Percentiles rank a stretch among this genome's conserved stretches.
Evolutionary conservation across 2,888 invertebrate genomes (phyloP).

Genomic region (Drosophila melanosoma): DNA sequence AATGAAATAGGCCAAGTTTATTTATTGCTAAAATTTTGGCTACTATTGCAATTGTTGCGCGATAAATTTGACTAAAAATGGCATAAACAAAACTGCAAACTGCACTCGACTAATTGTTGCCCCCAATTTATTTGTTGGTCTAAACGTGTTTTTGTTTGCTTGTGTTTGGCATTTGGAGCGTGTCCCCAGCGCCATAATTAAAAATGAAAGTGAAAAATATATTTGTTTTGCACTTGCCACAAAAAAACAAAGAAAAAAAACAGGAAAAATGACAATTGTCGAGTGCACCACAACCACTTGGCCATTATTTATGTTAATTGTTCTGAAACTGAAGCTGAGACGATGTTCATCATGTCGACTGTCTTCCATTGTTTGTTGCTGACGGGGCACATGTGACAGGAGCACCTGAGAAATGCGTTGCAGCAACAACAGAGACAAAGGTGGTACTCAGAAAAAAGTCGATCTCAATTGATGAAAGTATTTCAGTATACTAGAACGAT

Average conservation of each 20-base stretch:
- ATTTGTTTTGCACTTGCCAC: slow-evolving; percentile 59
- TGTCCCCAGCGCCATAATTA: slow-evolving; percentile 65
- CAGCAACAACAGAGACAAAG: slow-evolving; percentile 1
- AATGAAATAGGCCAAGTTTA: not conserved
- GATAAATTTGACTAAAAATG: not conserved
- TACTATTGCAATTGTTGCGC: not conserved
- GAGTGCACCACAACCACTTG: slow-evolving; percentile 56
- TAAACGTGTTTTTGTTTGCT: slow-evolving; percentile 25
- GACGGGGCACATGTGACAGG: slow-evolving; percentile 54
- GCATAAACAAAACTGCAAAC: not conserved
- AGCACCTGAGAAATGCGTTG: slow-evolving; percentile 41
- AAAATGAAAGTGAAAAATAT: slow-evolving; percentile 68
- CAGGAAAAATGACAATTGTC: slow-evolving; percentile 9
- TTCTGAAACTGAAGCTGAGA: slow-evolving; percentile 54
- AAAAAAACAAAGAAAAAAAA: slow-evolving; percentile 19
- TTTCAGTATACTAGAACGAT: not conserved
- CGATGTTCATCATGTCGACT: slow-evolving; percentile 62
- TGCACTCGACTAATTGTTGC: slow-evolving; percentile 21
- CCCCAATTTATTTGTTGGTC: slow-evolving; percentile 10
- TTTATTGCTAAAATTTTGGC: not conserved
- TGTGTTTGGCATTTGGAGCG: slow-evolving; percentile 66
- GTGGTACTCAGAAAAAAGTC: not conserved
- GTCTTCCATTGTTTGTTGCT: slow-evolving; percentile 36
- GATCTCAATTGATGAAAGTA: not conserved
- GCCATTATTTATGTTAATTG: slow-evolving; percentile 77